Conservation (phyloP, 1,140 invertebrate species). For the Rhizoglyphus robini region DNA sequence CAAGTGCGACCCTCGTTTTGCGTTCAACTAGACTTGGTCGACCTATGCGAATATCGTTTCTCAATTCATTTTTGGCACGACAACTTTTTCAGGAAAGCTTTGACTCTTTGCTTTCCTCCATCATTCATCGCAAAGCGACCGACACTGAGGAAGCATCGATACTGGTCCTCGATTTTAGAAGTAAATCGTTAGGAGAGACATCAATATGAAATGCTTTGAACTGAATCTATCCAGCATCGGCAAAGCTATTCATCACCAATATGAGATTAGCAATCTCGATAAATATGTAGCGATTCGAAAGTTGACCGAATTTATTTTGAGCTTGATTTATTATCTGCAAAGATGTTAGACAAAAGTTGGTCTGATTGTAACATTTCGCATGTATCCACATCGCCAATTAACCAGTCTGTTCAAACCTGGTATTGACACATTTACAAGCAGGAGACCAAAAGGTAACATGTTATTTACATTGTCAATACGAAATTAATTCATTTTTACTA, state of each 20-base stretch:
- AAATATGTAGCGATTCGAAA: slow-evolving; percentile 59
- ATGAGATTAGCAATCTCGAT: too few species aligned
- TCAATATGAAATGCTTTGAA: neutral
- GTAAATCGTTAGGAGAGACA: slow-evolving; percentile 32
- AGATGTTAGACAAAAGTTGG: slow-evolving; percentile 12
- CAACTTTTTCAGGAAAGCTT: slow-evolving; percentile 70
- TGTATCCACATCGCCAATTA: too few species aligned
- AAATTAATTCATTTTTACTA: too few species aligned
- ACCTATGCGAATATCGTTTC: slow-evolving; percentile 69
- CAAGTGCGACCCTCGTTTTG: slow-evolving; percentile 87
- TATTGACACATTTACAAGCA: too few species aligned
- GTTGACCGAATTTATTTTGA: slow-evolving; percentile 60
- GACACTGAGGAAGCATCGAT: slow-evolving; percentile 60
- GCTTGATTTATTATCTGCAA: slow-evolving; percentile 51
- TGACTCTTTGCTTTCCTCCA: slow-evolving; percentile 53
- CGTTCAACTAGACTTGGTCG: slow-evolving; percentile 75
- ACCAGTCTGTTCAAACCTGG: too few species aligned
- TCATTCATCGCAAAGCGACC: slow-evolving; percentile 55
- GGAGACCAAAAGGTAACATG: too few species aligned
- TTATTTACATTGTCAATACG: too few species aligned
- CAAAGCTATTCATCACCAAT: slow-evolving; percentile 14
- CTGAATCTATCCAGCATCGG: neutral
- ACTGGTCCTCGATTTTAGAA: slow-evolving; percentile 39
- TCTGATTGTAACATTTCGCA: too few species aligned
- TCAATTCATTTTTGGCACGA: slow-evolving; percentile 72